Evolutionary conservation across 2,113 vertebrate genomes (phyloP).

Genomic region (Diglossa brunneiventris): DNA sequence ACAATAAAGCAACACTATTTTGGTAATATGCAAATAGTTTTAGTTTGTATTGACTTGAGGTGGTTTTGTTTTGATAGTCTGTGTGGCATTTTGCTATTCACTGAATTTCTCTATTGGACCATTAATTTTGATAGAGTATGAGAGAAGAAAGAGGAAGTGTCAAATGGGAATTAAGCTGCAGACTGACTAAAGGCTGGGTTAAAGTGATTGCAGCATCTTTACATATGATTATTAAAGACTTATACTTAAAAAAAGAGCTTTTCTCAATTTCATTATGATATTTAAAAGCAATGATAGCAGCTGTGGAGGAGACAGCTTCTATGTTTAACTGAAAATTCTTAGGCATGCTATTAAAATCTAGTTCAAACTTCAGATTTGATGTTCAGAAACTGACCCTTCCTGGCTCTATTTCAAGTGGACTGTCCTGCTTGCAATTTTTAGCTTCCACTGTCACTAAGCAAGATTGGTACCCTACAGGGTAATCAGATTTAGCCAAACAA

Average conservation of each 20-base stretch:
- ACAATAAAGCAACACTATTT: not conserved
- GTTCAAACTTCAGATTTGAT: not conserved
- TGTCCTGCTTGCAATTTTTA: not conserved
- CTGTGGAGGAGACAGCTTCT: not conserved
- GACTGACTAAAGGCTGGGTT: not conserved
- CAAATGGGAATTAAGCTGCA: not conserved
- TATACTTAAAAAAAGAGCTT: not conserved
- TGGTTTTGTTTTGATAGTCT: not conserved
- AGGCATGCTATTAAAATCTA: not conserved
- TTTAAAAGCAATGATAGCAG: not conserved
- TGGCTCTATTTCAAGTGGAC: not conserved
- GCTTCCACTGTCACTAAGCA: not conserved
- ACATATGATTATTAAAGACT: not conserved
- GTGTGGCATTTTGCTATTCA: not conserved
- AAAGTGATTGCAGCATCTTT: not conserved
- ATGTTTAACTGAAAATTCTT: not conserved
- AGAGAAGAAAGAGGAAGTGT: not conserved
- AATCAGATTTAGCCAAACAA: slow-evolving; percentile 2
- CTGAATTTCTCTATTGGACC: not conserved
- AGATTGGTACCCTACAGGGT: not conserved
- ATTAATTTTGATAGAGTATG: not conserved
- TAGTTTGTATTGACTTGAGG: not conserved
- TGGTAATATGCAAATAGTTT: not conserved
- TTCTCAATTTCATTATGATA: not conserved
- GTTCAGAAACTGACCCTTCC: not conserved